These are phyloP conservation scores for Plumapathes pennacea DNA, from an alignment of 92 coral and sea anemone genomes.

Conservation along the genomic window DNA sequence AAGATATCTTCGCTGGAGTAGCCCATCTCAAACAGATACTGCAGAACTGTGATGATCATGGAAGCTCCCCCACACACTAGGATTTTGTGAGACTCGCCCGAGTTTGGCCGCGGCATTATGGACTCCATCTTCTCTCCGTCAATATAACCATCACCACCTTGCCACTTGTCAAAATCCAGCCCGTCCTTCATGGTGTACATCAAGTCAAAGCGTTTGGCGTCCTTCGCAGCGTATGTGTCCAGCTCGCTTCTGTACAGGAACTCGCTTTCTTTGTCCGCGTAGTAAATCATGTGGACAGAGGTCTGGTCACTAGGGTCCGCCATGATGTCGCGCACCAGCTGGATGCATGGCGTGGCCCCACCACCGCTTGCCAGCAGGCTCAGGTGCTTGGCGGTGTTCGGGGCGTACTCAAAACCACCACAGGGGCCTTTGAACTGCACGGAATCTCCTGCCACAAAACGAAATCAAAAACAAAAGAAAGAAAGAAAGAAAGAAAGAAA, in stretches of 20 bases:
- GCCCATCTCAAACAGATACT: slow-evolving; percentile 11
- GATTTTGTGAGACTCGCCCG: slow-evolving; percentile 18
- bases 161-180: slow-evolving; percentile 14
- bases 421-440: slow-evolving; percentile 38
- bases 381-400: slow-evolving; percentile 34
- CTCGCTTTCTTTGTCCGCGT: slow-evolving; percentile 23
- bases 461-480: background rate
- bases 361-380: slow-evolving; percentile 49
- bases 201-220: slow-evolving; percentile 8
- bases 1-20: slow-evolving; percentile 20
- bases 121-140: slow-evolving; percentile 15
- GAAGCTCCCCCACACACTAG: slow-evolving; percentile 38
- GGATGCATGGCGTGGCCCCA: slow-evolving; percentile 44
- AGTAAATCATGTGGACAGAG: slow-evolving; percentile 7
- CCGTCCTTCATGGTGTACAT: slow-evolving; percentile 20
- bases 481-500: no score
- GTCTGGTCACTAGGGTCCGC: slow-evolving; percentile 38
- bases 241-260: slow-evolving; percentile 27
- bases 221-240: slow-evolving; percentile 9
- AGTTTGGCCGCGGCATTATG: slow-evolving; percentile 7
- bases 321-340: slow-evolving; percentile 39
- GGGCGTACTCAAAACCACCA: slow-evolving; percentile 40
- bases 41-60: slow-evolving; percentile 33
- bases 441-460: slow-evolving; percentile 24
- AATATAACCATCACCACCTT: slow-evolving; percentile 33